Conservation (phyloP, 2,113 vertebrate genomes). For the Equus przewalskii region DNA sequence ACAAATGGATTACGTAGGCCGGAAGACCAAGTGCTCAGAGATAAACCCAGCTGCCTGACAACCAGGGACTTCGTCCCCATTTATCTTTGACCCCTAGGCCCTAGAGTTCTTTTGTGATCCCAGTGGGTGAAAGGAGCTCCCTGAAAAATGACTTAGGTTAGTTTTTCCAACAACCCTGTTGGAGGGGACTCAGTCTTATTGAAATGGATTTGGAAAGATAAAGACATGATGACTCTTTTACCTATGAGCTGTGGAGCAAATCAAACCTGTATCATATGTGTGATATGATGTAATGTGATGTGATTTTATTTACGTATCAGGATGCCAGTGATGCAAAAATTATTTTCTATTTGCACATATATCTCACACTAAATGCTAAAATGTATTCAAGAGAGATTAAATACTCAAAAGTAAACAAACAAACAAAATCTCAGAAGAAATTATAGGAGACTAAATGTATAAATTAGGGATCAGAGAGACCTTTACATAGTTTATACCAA, state of each 20-base stretch:
- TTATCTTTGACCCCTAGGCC: not conserved
- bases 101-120: not conserved
- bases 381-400: conserved; percentile 14
- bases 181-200: not conserved
- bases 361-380: not conserved
- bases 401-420: not conserved
- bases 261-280: not conserved
- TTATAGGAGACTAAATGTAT: not conserved
- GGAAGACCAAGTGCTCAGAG: not conserved
- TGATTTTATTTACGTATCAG: not conserved
- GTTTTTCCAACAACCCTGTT: not conserved
- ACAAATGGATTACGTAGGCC: not conserved
- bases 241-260: not conserved
- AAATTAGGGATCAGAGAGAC: not conserved
- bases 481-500: not conserved
- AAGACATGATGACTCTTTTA: not conserved
- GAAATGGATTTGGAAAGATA: conserved; percentile 28
- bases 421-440: conserved; percentile 18
- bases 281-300: not conserved
- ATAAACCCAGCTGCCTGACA: not conserved
- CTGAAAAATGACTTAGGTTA: not conserved
- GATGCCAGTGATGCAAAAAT: not conserved
- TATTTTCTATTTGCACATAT: not conserved
- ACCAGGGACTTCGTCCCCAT: not conserved
- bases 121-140: not conserved